Base-by-base conservation (phyloP, 2,888 invertebrate species). In the Ichneumoninae sp. region DNA sequence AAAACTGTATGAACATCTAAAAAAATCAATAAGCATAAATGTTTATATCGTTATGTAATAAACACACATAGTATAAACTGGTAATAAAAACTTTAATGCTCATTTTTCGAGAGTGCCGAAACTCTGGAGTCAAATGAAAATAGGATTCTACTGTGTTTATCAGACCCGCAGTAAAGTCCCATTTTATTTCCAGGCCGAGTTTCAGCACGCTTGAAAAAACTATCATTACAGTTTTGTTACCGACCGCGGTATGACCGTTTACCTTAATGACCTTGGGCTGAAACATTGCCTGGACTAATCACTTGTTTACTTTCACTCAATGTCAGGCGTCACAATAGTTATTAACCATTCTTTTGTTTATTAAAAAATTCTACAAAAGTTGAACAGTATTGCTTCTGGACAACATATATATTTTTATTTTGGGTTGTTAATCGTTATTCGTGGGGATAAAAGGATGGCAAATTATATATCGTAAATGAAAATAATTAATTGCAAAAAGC, bases 301-400 rank as follows among this genome's bases (percentile, higher is more conserved):
- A 47, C 4, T 16, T 4, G 16, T 4, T 62, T 33, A 16, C 7
- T 33, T 1, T 30, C 30, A 33, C 16, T 16, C 7, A 33, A 62
- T 62, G 16, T 62, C 62, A 62, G 16, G 6, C 62, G 6, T 62
- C 33, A 33, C 33, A 54, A 30, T 33, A 33, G 62, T n/a, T 62
- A 62, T 62, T 62, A 62, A 62, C 62, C 62, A 62, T 62, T 62
- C 7, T 47, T 62, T 62, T 30, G 33, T 68, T 68, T 68, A 68
- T 68, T 68, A 44, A 68, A 66, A 68, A 68, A 68, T 68, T 68
- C 68, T 68, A 68, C 68, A 68, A 68, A 68, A 40, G 44, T 44
- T 44, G 44, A 44, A 68, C 68, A 44, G 68, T 68, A 40, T 68
- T 68, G 68, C 68, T 68, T 68, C 44, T 68, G 10, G 22, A 40